Conservation (phyloP, 2,797 vertebrate species). For the Eulemur rubriventer region DNA sequence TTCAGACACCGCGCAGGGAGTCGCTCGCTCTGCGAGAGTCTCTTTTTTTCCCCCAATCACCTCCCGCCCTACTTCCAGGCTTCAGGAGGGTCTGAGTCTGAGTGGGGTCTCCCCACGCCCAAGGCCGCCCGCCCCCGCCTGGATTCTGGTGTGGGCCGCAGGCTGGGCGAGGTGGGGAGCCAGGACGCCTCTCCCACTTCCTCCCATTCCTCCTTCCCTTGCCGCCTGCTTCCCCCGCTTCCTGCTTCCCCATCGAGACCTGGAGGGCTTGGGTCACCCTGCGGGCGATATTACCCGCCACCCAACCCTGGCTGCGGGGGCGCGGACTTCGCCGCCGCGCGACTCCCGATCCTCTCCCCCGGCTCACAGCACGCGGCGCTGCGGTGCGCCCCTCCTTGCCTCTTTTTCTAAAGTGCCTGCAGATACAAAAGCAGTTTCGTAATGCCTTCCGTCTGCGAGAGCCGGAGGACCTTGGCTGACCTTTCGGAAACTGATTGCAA, state of each 20-base stretch:
- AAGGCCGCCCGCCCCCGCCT: not conserved
- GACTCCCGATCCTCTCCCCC: constrained; percentile 29
- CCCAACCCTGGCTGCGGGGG: not conserved
- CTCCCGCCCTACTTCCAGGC: not conserved
- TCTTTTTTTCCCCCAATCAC: constrained; percentile 34
- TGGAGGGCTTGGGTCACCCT: constrained; percentile 44
- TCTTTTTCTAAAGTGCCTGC: constrained; percentile 79
- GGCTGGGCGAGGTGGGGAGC: not conserved
- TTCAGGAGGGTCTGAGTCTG: not conserved
- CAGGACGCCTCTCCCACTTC: constrained; percentile 61
- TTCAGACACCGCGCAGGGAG: constrained; percentile 79
- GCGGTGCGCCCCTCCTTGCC: constrained; percentile 72
- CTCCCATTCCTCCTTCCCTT: constrained; percentile 50
- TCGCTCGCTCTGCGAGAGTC: constrained; percentile 78
- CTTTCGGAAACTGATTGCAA: constrained; percentile 83
- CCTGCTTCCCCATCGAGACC: constrained; percentile 25
- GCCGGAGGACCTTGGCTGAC: constrained; percentile 83
- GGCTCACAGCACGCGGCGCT: constrained; percentile 14
- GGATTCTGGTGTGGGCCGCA: not conserved
- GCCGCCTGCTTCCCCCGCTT: not conserved
- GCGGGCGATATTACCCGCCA: not conserved
- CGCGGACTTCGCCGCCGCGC: not conserved
- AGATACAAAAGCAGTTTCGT: constrained; percentile 85
- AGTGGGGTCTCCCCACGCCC: constrained; percentile 11
- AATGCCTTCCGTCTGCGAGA: constrained; percentile 81